These are phyloP conservation scores for Lycopodina hypogea DNA, from an alignment of 37 sponge, comb jelly and placozoan species.

Conservation along the genomic window DNA sequence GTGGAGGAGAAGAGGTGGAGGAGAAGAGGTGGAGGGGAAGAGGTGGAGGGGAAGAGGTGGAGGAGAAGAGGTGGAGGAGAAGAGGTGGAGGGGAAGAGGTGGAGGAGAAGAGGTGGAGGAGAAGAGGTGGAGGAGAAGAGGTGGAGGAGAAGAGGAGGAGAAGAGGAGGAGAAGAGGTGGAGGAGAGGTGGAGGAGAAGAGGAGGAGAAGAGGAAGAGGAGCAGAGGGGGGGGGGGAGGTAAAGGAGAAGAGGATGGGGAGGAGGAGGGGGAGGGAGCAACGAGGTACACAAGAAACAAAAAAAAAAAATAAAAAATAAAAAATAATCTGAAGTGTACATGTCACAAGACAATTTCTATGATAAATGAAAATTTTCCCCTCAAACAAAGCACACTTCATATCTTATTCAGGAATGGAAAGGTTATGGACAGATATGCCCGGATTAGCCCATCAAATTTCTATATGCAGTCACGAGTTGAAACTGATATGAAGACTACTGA, in stretches of 20 bases:
- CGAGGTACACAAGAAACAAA: background rate
- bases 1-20: too few species aligned
- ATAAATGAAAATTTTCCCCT: too few species aligned
- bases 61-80: background rate
- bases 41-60: background rate
- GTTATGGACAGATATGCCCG: too few species aligned
- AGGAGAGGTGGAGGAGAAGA: background rate
- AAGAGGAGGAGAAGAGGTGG: background rate
- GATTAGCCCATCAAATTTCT: too few species aligned
- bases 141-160: background rate
- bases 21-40: background rate
- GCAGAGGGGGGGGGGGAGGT: background rate
- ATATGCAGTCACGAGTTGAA: too few species aligned
- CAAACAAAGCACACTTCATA: too few species aligned
- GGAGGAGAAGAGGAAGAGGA: background rate
- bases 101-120: background rate
- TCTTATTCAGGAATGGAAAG: too few species aligned
- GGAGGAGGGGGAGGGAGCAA: background rate
- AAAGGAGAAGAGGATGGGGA: background rate
- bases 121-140: background rate
- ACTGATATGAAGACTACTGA: too few species aligned
- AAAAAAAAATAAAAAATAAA: too few species aligned
- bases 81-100: background rate
- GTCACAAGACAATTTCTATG: too few species aligned
- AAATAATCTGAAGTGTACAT: too few species aligned